These are phyloP conservation scores for Urosaurus nigricauda DNA, from an alignment of 2,797 vertebrate genomes.

Conservation along the genomic window DNA sequence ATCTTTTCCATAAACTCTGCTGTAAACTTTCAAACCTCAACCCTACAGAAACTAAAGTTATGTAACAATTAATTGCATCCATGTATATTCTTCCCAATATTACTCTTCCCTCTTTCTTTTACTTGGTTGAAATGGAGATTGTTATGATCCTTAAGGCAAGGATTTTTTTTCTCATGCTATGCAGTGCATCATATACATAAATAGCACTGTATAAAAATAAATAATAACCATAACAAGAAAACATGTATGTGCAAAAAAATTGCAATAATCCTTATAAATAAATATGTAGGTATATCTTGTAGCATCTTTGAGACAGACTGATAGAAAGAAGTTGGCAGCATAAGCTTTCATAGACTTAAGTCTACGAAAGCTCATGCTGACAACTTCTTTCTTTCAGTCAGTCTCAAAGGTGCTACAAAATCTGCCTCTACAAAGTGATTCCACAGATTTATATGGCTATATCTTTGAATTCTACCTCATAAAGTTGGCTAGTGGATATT, in stretches of 20 bases:
- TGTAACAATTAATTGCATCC: not conserved
- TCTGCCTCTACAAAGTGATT: too few relatives aligned
- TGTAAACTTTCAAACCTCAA: not conserved
- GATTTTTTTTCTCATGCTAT: not conserved
- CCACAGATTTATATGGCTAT: too few relatives aligned
- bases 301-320: too few relatives aligned
- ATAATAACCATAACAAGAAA: not conserved
- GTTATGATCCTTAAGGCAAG: not conserved
- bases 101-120: not conserved
- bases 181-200: not conserved
- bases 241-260: not conserved
- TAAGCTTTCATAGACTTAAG: too few relatives aligned
- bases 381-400: too few relatives aligned
- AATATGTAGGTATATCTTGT: not conserved
- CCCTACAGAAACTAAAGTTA: not conserved
- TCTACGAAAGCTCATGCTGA: too few relatives aligned
- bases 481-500: not conserved
- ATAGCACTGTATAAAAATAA: too few relatives aligned
- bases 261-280: not conserved
- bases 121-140: not conserved
- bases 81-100: not conserved
- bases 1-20: not conserved
- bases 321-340: too few relatives aligned
- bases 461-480: too few relatives aligned
- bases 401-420: too few relatives aligned